Base-by-base conservation (phyloP, 2,888 invertebrate genomes). In the Rugalucina vietnamica region DNA sequence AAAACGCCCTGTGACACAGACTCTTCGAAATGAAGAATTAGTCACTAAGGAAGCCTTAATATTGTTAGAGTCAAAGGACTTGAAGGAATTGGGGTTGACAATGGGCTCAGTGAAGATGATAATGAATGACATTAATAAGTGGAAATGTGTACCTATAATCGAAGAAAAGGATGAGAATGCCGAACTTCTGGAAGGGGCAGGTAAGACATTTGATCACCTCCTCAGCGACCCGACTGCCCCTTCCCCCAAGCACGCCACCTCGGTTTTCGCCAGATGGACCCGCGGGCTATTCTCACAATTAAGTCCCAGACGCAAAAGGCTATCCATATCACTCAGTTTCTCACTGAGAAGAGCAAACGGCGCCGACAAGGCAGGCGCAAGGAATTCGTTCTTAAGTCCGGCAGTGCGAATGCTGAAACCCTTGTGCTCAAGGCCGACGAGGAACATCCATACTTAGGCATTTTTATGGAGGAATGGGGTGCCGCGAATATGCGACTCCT, bases 401-500 rank as follows among this genome's bases (percentile, higher is more conserved):
- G 24, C 4, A 4, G 21, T n/a, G 54, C 12, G 14, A 54, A 54
- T 54, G 10, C 54, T 10, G 81, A 81, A 49, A 60, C 81, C 14
- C 65, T 77, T 21, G 73, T 81, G 4, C 18, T 79, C 1, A 79
- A 70, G 24, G 50, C 71, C 32, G 71, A 69, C 10, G 70, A 81
- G 14, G 81, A 76, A 39, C 49, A 81, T 32, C 57, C 81, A 27
- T 81, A 54, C 29, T 57, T 57, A 24, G 27, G 76, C 1, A 81
- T 71, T 18, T 39, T 29, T 24, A 54, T 81, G 18, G 71, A 81
- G n/a, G 76, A 81, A 57, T 76, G 65, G 71, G 81, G 76, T 54
- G 81, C 70, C 5, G 81, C 81, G 2, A 79, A 79, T 29, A 79
- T 79, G 79, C 76, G 83, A 3, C 27, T 83, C n/a, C n/a, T 79